Percentiles rank a stretch among this genome's conserved stretches.
These are phyloP conservation scores for Helogale parvula DNA, from an alignment of 2,113 vertebrate species.

Conservation along the genomic window DNA sequence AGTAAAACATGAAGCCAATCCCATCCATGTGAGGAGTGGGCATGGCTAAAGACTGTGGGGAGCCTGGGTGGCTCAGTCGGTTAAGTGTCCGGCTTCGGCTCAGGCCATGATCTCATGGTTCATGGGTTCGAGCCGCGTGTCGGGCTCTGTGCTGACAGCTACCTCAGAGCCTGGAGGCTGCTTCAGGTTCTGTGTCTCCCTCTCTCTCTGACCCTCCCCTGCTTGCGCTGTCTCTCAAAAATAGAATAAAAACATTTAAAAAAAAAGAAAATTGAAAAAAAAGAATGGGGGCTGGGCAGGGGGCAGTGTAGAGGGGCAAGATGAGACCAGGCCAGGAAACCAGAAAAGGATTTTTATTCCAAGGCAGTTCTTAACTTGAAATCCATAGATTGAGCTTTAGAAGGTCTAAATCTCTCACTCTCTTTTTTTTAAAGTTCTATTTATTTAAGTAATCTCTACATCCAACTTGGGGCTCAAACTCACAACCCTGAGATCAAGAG, in stretches of 20 bases:
- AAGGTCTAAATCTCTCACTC: background rate
- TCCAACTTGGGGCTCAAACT: background rate
- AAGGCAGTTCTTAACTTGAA: background rate
- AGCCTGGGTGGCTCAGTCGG: no score
- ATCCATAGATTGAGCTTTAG: background rate
- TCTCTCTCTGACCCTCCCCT: no score
- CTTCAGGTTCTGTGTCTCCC: no score
- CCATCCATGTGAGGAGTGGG: background rate
- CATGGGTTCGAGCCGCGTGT: no score
- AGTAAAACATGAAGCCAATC: background rate
- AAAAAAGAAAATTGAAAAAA: no score
- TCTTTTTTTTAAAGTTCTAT: background rate
- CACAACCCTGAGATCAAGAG: background rate
- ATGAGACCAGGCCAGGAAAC: background rate
- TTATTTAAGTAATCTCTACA: background rate
- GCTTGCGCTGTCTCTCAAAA: no score
- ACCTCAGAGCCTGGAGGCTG: no score
- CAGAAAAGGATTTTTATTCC: background rate
- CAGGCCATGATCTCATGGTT: no score
- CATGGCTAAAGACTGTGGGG: background rate
- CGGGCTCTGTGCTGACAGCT: no score
- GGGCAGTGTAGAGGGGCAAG: fast-evolving
- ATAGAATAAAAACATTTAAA: no score
- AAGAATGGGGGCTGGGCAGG: background rate
- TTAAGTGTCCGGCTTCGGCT: no score